A percentile compares a stretch with the other conserved stretches of the same genome.
These are phyloP conservation scores for Anabas testudineus DNA, from an alignment of 2,797 vertebrate species.

Conservation along the genomic window DNA sequence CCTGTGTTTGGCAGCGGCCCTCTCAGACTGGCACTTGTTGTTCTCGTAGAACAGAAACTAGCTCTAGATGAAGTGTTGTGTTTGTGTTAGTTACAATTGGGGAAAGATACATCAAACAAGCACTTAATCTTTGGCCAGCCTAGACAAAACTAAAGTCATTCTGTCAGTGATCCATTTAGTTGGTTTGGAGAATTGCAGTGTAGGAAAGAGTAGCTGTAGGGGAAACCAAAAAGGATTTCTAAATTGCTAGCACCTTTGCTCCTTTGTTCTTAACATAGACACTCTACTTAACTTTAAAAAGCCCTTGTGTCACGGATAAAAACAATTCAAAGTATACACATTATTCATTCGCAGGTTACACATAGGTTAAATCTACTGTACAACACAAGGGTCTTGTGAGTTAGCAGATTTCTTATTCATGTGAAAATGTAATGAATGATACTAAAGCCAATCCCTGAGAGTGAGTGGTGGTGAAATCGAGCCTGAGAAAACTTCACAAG, in stretches of 20 bases:
- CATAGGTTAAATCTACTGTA: constrained; percentile 32
- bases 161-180: constrained; percentile 49
- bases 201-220: constrained; percentile 8
- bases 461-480: constrained; percentile 38
- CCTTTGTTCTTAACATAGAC: constrained; percentile 39
- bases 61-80: constrained; percentile 53
- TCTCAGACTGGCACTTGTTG: constrained; percentile 54
- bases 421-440: constrained; percentile 45
- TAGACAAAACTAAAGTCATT: constrained; percentile 49
- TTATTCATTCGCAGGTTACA: constrained; percentile 51
- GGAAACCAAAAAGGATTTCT: constrained; percentile 35
- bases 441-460: constrained; percentile 30
- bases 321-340: constrained; percentile 21
- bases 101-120: constrained; percentile 60
- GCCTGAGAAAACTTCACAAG: constrained; percentile 51
- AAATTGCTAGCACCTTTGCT: constrained; percentile 23
- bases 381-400: constrained; percentile 33
- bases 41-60: constrained; percentile 54
- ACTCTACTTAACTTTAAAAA: constrained; percentile 52
- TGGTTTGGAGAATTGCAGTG: constrained; percentile 42
- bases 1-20: constrained; percentile 47
- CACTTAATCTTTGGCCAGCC: constrained; percentile 57
- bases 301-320: constrained; percentile 24
- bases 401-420: constrained; percentile 45
- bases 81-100: constrained; percentile 57